These are phyloP conservation scores for Callimorpha dominula DNA, from an alignment of 2,888 invertebrate genomes.

Conservation along the genomic window DNA sequence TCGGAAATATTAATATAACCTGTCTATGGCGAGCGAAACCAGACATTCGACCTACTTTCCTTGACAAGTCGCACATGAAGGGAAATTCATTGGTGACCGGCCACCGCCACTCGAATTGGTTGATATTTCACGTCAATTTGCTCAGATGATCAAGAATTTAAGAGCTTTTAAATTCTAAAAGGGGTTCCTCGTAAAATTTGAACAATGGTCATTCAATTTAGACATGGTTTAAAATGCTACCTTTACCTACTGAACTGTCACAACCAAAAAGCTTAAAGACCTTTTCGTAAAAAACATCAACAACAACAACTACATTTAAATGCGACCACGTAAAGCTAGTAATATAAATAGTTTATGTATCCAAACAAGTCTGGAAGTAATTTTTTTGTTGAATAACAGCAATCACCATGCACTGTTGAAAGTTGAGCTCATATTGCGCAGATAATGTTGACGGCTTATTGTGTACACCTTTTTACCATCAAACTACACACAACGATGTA, in stretches of 20 bases:
- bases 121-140: constrained; percentile 50
- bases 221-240: neutral
- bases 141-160: constrained; percentile 34
- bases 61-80: constrained; percentile 73
- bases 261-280: neutral
- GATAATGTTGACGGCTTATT: too few species aligned
- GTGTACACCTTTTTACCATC: too few species aligned
- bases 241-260: neutral
- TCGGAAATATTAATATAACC: constrained; percentile 58
- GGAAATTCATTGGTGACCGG: constrained; percentile 72
- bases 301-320: neutral
- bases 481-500: too few species aligned
- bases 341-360: neutral
- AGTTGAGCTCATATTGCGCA: too few species aligned
- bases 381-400: neutral
- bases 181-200: neutral
- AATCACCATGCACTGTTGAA: too few species aligned
- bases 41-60: constrained; percentile 79
- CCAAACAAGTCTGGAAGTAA: neutral
- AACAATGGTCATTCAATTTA: neutral
- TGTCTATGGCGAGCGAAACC: constrained; percentile 64
- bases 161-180: neutral
- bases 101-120: constrained; percentile 53
- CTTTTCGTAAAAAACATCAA: neutral
- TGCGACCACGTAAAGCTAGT: neutral